Conservation (phyloP, 2,797 vertebrate species). For the Linurgus olivaceus region DNA sequence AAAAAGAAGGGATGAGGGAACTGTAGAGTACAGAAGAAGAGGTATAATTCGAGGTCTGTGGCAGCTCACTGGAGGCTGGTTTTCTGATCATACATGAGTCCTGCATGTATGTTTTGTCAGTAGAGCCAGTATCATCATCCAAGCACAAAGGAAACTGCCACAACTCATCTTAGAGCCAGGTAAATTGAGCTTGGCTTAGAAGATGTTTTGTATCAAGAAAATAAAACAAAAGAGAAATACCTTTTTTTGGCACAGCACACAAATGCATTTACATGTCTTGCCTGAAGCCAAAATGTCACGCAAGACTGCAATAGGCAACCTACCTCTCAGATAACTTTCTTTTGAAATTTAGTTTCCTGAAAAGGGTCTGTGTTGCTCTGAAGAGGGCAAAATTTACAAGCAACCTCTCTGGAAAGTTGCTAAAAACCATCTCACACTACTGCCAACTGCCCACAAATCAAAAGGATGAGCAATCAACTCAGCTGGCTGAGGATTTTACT, state of each 20-base stretch:
- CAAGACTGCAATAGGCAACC: background rate
- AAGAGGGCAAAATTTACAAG: background rate
- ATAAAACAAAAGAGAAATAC: background rate
- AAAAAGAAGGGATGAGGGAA: background rate
- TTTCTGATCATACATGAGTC: background rate
- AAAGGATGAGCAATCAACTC: background rate
- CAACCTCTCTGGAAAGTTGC: background rate
- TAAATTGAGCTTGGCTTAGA: background rate
- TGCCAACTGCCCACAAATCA: background rate
- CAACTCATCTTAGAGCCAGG: too few species aligned
- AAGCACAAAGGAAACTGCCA: background rate
- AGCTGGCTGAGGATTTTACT: background rate
- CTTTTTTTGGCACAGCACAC: background rate
- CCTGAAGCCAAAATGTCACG: background rate
- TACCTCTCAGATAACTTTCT: background rate
- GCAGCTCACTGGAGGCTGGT: background rate
- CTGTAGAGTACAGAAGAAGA: background rate
- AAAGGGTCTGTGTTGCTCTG: background rate
- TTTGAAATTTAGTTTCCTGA: background rate
- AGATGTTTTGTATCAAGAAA: background rate
- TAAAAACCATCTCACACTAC: background rate
- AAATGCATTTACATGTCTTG: background rate
- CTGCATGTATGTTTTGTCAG: background rate
- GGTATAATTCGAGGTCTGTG: too few species aligned
- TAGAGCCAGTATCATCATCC: background rate